Evolutionary conservation across 2,888 invertebrate species (phyloP), one percentile per base, ranked within the genome.

Genomic region (Sthenelais limicola): DNA sequence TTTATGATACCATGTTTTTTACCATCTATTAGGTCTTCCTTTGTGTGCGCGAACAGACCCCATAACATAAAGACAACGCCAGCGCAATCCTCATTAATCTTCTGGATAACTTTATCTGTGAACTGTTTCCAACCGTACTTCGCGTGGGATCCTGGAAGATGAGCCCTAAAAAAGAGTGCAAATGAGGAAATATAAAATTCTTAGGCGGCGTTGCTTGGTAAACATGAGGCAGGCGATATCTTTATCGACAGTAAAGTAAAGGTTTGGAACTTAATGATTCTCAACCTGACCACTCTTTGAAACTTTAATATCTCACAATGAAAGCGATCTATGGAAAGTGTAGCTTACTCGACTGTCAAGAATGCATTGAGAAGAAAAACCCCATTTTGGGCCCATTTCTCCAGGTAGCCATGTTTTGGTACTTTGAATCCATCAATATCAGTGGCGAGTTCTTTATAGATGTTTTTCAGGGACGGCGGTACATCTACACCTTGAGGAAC

Each of bases 391-490:
- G 85, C 82, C 86, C 86, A 86, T 18, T 79, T 76, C 68, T 80
- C 80, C 26, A 86, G 76, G 72, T 80, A 81, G 18, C 86, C 86
- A 72, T 82, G 81, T 24, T 75, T 74, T 5, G 84, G 85, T 21
- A 58, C 68, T 35, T 72, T 76, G 69, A 86, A 86, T 1, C 80
- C 80, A 4, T 77, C 78, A 72, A 90, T 88, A 79, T 91, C 91
- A 7, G 77, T 82, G 9, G 81, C 82, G 73, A 92, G 81, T 81
- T 91, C 91, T 80, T 90, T 85, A 75, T 81, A 85, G 68, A 86
- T 85, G 76, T 86, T 86, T 74, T 80, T 82, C 70, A 86, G 73
- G 0, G 85, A 84, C 9, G 83, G 84, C 9, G 85, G 85, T 12
- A 81, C 56, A 28, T 30, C 30, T 0, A 81, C 70, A 1, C 80